Percentiles rank a stretch among this genome's conserved stretches.
Conservation (phyloP, 2,797 vertebrate genomes). For the Notamacropus eugenii region DNA sequence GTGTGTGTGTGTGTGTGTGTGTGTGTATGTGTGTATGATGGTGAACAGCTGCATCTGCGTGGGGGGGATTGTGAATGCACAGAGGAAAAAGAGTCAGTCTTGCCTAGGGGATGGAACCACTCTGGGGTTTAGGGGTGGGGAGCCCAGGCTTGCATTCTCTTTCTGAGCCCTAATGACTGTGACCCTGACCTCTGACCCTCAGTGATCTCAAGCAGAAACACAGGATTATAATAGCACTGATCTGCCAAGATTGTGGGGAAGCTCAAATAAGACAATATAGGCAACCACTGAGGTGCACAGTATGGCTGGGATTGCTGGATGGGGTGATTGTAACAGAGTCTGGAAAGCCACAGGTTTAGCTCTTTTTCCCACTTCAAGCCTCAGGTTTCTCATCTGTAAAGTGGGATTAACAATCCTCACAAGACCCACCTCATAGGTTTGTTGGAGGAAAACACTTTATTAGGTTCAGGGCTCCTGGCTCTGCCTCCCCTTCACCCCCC, state of each 20-base stretch:
- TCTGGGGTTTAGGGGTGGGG: background rate
- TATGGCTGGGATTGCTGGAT: background rate
- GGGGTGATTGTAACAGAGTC: background rate
- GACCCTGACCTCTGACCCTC: background rate
- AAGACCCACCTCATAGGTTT: background rate
- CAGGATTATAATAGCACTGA: background rate
- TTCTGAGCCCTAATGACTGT: background rate
- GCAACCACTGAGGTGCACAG: background rate
- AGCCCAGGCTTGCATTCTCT: background rate
- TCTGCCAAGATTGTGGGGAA: background rate
- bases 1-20: background rate
- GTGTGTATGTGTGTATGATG: background rate
- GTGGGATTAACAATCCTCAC: background rate
- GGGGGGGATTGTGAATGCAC: background rate
- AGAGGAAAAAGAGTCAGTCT: background rate
- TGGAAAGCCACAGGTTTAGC: background rate
- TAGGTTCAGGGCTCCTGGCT: background rate
- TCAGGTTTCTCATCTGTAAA: background rate
- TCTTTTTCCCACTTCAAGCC: background rate
- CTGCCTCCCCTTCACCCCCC: background rate
- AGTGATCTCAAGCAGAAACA: background rate
- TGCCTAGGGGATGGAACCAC: background rate
- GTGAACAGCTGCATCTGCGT: background rate
- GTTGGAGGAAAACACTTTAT: background rate
- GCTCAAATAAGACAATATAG: fast-evolving